Evolutionary conservation across 2,888 invertebrate genomes (phyloP).

Genomic region (Invenusta paracnida): DNA sequence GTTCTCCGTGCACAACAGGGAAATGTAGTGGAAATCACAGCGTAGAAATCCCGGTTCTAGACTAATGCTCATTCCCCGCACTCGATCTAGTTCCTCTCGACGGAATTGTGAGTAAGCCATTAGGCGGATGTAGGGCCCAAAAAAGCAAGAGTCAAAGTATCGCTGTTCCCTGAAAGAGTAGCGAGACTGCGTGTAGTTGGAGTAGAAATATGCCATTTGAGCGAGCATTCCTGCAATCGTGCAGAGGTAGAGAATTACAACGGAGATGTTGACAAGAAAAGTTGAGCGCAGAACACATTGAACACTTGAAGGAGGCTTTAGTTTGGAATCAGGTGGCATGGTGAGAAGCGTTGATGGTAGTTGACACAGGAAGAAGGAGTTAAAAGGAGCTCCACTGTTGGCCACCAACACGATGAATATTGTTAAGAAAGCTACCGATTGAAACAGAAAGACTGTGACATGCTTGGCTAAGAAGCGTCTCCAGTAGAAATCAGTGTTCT

Average conservation of each 20-base stretch:
- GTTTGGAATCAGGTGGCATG: neutral
- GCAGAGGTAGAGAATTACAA: constrained; percentile 2
- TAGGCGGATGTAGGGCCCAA: constrained; percentile 35
- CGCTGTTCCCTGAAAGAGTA: neutral
- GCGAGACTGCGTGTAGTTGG: constrained; percentile 14
- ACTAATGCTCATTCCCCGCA: constrained; percentile 37
- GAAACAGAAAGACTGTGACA: constrained; percentile 14
- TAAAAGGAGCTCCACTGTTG: constrained; percentile 35
- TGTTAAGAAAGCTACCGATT: neutral
- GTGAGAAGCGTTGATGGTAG: neutral
- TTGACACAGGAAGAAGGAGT: constrained; percentile 30
- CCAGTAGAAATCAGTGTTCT: constrained; percentile 42
- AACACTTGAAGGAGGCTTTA: neutral
- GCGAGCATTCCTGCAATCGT: constrained; percentile 1
- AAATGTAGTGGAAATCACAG: constrained; percentile 40
- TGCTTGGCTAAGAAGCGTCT: constrained; percentile 38
- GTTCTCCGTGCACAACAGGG: constrained; percentile 38
- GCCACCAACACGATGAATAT: neutral
- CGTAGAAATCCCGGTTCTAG: constrained; percentile 34
- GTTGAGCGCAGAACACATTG: constrained; percentile 34
- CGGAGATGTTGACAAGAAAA: constrained; percentile 36
- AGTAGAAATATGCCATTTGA: constrained; percentile 36
- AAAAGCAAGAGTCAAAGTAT: constrained; percentile 32
- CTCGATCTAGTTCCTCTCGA: constrained; percentile 31
- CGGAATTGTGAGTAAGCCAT: constrained; percentile 27